Conservation (phyloP, 2,113 vertebrate genomes). For the Petrocephalus zakoni region DNA sequence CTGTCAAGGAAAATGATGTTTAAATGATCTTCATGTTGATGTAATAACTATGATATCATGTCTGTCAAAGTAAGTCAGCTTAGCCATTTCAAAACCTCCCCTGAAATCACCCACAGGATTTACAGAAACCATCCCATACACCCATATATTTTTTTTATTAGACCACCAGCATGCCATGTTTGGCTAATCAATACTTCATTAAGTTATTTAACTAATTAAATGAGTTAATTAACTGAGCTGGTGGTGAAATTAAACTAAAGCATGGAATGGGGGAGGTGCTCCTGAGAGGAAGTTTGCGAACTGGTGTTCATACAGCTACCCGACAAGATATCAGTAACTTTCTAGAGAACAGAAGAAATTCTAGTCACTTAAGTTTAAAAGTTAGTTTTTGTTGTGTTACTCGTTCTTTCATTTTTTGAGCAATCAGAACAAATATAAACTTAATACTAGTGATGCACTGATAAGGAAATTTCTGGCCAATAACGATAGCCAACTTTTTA, state of each 20-base stretch:
- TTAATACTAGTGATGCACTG: neutral
- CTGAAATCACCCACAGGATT: neutral
- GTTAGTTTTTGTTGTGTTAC: no score
- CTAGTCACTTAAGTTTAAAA: no score
- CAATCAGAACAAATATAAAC: neutral
- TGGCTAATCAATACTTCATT: neutral
- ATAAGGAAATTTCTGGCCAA: neutral
- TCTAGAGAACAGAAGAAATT: no score
- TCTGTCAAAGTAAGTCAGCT: neutral
- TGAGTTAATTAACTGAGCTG: neutral
- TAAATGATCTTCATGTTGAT: neutral
- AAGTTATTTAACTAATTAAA: neutral
- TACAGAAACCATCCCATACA: neutral
- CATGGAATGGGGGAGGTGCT: neutral
- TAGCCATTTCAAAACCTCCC: neutral
- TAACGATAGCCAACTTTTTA: neutral
- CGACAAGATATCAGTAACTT: neutral
- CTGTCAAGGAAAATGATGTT: neutral
- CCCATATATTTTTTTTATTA: neutral
- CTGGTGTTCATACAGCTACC: neutral
- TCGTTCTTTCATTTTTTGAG: neutral
- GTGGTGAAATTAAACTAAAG: neutral
- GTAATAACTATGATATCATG: neutral
- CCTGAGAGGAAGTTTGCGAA: neutral
- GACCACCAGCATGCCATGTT: neutral